Conservation (phyloP, 2,888 invertebrate genomes). For the Drosophila helvetica region DNA sequence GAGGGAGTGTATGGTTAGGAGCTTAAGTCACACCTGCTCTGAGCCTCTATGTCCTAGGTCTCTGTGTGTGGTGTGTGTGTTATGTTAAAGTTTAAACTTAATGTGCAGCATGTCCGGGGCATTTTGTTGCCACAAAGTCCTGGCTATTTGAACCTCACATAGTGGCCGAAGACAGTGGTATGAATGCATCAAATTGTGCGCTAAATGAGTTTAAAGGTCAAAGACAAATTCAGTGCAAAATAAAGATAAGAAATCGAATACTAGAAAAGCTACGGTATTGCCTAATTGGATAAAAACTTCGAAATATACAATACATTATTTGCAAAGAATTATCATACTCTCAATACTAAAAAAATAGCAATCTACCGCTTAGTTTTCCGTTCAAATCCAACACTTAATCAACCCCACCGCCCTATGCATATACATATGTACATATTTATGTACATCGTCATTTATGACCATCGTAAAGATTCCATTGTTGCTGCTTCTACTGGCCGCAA, state of each 20-base stretch:
- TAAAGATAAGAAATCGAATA: not conserved
- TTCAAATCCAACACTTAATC: not conserved
- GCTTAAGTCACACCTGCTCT: slow-evolving; percentile 48
- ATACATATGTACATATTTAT: too few species aligned
- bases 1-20: not conserved
- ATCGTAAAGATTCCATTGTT: not conserved
- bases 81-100: slow-evolving; percentile 54
- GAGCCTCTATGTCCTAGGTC: not conserved
- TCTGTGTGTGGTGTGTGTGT: slow-evolving; percentile 18
- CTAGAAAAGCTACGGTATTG: too few species aligned
- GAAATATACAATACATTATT: too few species aligned
- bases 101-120: slow-evolving; percentile 48
- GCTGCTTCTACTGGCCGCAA: not conserved
- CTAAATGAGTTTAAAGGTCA: not conserved
- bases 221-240: too few species aligned
- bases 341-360: too few species aligned
- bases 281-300: too few species aligned
- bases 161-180: slow-evolving; percentile 16
- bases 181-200: not conserved
- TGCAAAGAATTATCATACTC: too few species aligned
- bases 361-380: not conserved
- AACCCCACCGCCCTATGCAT: not conserved
- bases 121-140: slow-evolving; percentile 28
- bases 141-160: slow-evolving; percentile 23
- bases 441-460: not conserved